phyloP scores from a whole-genome alignment of 2,888 invertebrate genomes.

The Drosophila setosimentum region DNA sequence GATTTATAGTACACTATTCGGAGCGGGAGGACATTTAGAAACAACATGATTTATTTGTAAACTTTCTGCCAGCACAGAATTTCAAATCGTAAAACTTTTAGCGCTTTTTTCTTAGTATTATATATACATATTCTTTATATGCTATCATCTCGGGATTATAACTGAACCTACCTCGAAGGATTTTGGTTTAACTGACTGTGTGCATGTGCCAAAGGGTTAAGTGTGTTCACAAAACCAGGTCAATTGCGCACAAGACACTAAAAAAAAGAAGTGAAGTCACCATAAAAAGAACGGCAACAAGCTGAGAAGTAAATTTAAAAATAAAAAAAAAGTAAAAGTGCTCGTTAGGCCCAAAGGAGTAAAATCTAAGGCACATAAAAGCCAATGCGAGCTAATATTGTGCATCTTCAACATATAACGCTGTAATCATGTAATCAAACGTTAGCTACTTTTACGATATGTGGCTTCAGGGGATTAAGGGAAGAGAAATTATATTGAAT shows the following conservation, averaged over 20 bases:
- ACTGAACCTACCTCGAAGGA: constrained; percentile 32
- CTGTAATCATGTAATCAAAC: constrained; percentile 20
- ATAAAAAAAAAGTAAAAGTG: constrained; percentile 10
- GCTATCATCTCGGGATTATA: not conserved
- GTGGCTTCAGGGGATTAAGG: not conserved
- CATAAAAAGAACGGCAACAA: constrained; percentile 54
- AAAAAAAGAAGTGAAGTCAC: constrained; percentile 51
- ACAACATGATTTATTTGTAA: not conserved
- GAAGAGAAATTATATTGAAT: not conserved
- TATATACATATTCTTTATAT: not conserved
- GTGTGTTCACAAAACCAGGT: constrained; percentile 74
- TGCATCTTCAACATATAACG: constrained; percentile 5
- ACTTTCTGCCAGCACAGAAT: not conserved
- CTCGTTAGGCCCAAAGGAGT: constrained; percentile 26
- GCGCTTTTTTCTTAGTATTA: no score
- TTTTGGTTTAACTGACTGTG: constrained; percentile 22
- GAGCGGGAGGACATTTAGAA: not conserved
- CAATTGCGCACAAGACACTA: constrained; percentile 71
- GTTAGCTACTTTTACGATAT: constrained; percentile 3
- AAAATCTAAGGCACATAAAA: constrained; percentile 34
- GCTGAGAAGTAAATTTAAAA: constrained; percentile 13
- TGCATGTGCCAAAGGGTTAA: constrained; percentile 74
- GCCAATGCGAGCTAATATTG: constrained; percentile 21
- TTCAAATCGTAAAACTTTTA: not conserved
- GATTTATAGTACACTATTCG: not conserved